Conservation (phyloP, 2,113 vertebrate genomes). For the Oryzias celebensis region DNA sequence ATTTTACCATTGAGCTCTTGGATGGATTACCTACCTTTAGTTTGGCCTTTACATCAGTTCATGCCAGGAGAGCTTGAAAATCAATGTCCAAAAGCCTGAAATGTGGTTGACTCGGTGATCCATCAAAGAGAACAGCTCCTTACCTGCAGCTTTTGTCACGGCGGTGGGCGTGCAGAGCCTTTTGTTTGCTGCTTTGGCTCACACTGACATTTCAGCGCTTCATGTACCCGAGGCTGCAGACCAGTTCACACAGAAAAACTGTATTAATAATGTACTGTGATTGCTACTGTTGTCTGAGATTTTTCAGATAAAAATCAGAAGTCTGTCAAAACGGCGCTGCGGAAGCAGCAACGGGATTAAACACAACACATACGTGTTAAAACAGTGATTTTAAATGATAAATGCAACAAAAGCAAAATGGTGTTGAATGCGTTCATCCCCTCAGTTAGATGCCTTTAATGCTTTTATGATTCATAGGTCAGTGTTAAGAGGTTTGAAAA, state of each 20-base stretch:
- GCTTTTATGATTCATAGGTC: too few species aligned
- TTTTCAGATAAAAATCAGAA: background rate
- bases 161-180: background rate
- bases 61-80: constrained; percentile 4
- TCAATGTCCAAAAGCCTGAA: constrained; percentile 4
- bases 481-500: too few species aligned
- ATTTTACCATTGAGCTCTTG: background rate
- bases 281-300: background rate
- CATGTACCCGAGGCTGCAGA: constrained; percentile 4
- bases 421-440: too few species aligned
- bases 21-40: constrained; percentile 4
- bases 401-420: too few species aligned
- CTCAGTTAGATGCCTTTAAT: too few species aligned
- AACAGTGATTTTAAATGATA: too few species aligned
- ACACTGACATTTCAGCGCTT: constrained; percentile 25
- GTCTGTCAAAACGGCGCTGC: too few species aligned
- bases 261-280: background rate
- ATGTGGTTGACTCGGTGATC: constrained; percentile 15
- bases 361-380: too few species aligned
- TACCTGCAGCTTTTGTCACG: background rate
- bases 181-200: constrained; percentile 1
- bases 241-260: background rate
- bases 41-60: background rate
- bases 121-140: constrained; percentile 14
- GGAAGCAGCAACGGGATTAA: too few species aligned